These are phyloP conservation scores for Nettapus auritus DNA, from an alignment of 2,113 vertebrate species.

Conservation along the genomic window DNA sequence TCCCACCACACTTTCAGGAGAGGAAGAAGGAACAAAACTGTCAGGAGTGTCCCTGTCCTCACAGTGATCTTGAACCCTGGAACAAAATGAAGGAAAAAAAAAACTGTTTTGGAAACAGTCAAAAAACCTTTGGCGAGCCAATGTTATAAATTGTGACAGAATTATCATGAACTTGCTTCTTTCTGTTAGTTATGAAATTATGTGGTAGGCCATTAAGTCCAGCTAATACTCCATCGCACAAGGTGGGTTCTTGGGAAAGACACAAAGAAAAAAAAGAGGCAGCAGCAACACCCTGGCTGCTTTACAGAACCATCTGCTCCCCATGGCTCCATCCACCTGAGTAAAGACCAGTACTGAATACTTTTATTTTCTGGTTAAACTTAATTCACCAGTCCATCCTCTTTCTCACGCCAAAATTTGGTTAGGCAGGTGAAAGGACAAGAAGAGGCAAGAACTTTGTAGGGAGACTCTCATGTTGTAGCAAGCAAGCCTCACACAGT, in stretches of 20 bases:
- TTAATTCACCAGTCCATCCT: background rate
- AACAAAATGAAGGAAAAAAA: background rate
- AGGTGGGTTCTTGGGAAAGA: background rate
- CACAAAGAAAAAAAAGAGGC: background rate
- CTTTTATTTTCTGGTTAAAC: background rate
- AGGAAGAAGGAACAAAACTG: conserved; percentile 92
- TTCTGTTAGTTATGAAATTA: background rate
- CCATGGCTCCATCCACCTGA: background rate
- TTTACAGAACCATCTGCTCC: background rate
- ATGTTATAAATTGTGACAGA: background rate
- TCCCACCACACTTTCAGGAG: conserved; percentile 92
- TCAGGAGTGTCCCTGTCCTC: conserved; percentile 87
- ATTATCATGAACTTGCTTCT: background rate
- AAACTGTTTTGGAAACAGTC: background rate
- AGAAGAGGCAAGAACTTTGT: background rate
- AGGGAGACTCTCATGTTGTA: background rate
- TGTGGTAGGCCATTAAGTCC: background rate
- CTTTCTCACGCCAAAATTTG: background rate
- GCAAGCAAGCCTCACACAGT: background rate
- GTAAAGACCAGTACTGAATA: background rate
- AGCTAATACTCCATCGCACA: background rate
- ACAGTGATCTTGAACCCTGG: conserved; percentile 86
- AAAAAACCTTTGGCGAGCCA: background rate
- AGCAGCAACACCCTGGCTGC: background rate
- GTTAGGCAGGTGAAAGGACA: background rate